A percentile compares a stretch with the other conserved stretches of the same genome.
Conservation (phyloP, 2,797 vertebrate species). For the Gymnodraco acuticeps region DNA sequence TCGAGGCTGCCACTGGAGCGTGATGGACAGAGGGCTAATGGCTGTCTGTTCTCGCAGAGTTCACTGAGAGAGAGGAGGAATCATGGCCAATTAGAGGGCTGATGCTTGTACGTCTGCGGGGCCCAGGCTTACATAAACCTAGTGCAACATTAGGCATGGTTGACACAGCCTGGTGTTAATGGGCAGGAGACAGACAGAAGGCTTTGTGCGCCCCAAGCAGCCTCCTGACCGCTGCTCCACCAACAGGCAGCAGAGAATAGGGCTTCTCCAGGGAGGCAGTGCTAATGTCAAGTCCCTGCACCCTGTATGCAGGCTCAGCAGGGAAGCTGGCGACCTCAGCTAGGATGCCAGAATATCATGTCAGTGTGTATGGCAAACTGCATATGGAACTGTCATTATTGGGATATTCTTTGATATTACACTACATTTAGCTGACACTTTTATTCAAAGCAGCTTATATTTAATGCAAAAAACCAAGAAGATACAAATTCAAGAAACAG, state of each 20-base stretch:
- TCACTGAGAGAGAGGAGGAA: conserved; percentile 13
- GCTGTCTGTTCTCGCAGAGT: conserved; percentile 29
- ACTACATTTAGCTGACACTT: too few relatives aligned
- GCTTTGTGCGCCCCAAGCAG: conserved; percentile 25
- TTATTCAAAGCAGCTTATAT: too few relatives aligned
- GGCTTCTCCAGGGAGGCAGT: conserved; percentile 33
- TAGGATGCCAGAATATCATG: not conserved
- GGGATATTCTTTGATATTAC: too few relatives aligned
- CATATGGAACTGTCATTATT: not conserved
- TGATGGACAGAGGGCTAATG: conserved; percentile 55
- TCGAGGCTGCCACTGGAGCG: conserved; percentile 17
- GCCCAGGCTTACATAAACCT: not conserved
- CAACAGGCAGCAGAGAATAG: conserved; percentile 45
- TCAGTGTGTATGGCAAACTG: not conserved
- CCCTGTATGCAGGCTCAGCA: not conserved
- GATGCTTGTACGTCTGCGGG: not conserved
- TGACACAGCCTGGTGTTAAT: conserved; percentile 29
- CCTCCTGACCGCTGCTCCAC: conserved; percentile 14
- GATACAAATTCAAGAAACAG: too few relatives aligned
- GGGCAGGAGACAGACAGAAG: conserved; percentile 25
- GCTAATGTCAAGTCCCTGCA: conserved; percentile 16
- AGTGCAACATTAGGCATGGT: conserved; percentile 13
- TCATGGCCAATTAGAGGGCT: conserved; percentile 43
- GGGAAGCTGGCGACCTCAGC: conserved; percentile 6
- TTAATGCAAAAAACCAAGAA: too few relatives aligned